Evolutionary conservation across 2,888 invertebrate species (phyloP).

Genomic region (Netelia inedita): DNA sequence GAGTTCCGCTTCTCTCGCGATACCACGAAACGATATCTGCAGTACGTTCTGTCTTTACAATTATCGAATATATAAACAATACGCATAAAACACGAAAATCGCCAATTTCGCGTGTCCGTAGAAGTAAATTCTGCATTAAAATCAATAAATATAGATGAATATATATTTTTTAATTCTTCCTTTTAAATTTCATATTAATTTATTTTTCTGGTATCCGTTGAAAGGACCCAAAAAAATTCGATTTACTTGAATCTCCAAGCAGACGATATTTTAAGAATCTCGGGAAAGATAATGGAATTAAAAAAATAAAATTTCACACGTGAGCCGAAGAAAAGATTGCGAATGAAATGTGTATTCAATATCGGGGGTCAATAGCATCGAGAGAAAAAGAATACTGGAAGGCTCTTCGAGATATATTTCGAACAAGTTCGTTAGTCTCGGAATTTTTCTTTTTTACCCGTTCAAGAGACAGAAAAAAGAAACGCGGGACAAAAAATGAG

Average conservation of each 20-base stretch:
- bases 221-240: not conserved
- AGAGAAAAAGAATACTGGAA: conserved; percentile 1
- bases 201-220: too few species aligned
- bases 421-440: conserved; percentile 56
- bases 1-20: conserved; percentile 39
- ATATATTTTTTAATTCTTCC: not conserved
- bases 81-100: too few species aligned
- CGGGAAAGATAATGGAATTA: not conserved
- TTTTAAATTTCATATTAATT: not conserved
- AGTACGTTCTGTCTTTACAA: conserved; percentile 23
- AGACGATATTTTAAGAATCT: not conserved
- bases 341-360: not conserved
- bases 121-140: not conserved
- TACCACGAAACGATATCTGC: conserved; percentile 33
- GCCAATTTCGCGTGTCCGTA: too few species aligned
- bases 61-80: not conserved
- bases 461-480: too few species aligned
- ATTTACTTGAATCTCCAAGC: not conserved
- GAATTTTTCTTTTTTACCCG: not conserved
- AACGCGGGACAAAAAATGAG: conserved; percentile 1
- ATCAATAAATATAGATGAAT: conserved; percentile 4
- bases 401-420: not conserved
- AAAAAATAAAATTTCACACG: not conserved
- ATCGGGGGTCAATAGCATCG: conserved; percentile 73
- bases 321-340: conserved; percentile 9